Conservation (phyloP, 2,113 vertebrate genomes). For the Catagonus wagneri region DNA sequence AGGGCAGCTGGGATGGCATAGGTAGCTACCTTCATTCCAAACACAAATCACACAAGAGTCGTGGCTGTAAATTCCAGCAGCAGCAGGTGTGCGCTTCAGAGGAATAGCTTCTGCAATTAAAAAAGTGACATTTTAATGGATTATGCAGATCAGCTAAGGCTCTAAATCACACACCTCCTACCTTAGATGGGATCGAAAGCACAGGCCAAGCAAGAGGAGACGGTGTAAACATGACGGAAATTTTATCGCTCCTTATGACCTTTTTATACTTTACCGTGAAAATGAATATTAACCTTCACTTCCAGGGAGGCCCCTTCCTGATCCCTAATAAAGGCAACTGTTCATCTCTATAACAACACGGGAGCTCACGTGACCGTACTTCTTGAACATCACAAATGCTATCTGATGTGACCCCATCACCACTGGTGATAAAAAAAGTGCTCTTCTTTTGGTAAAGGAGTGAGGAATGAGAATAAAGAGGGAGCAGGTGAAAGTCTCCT, state of each 20-base stretch:
- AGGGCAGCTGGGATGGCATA: constrained; percentile 48
- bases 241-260: constrained; percentile 60
- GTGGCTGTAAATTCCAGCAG: constrained; percentile 67
- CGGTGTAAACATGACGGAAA: constrained; percentile 53
- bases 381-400: constrained; percentile 50
- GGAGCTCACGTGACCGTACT: constrained; percentile 47
- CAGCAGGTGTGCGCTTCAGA: constrained; percentile 61
- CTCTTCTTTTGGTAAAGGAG: not conserved
- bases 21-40: constrained; percentile 38
- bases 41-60: constrained; percentile 62
- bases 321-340: constrained; percentile 37
- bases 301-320: constrained; percentile 36
- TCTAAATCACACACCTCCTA: constrained; percentile 79
- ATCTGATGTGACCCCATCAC: not conserved
- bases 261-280: constrained; percentile 66
- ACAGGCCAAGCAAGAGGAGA: constrained; percentile 53
- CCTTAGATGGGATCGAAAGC: constrained; percentile 14
- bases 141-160: constrained; percentile 65
- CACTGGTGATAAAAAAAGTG: not conserved
- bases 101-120: constrained; percentile 74
- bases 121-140: constrained; percentile 81
- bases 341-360: constrained; percentile 44
- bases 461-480: not conserved
- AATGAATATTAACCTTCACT: constrained; percentile 78
- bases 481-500: not conserved